Conservation (phyloP, 2,113 vertebrate species). For the Podarcis muralis region DNA sequence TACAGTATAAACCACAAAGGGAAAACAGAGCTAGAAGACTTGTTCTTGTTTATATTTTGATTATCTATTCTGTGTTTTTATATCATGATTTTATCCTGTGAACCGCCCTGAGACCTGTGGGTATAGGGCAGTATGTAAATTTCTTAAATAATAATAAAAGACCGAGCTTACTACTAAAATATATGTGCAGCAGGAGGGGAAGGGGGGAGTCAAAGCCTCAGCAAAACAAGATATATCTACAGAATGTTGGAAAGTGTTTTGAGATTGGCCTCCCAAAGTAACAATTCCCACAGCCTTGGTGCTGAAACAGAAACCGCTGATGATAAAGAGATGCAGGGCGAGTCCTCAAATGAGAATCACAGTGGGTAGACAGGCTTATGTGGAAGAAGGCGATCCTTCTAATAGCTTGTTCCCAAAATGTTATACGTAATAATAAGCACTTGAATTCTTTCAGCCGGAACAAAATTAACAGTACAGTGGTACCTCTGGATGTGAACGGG, state of each 20-base stretch:
- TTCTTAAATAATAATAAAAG: too few species aligned
- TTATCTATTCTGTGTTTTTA: too few species aligned
- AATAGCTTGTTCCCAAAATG: background rate
- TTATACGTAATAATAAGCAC: background rate
- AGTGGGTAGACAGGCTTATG: background rate
- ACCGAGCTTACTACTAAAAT: background rate
- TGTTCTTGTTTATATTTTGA: too few species aligned
- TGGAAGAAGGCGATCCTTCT: background rate
- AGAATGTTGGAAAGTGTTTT: background rate
- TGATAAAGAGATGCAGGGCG: background rate
- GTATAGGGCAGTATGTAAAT: too few species aligned
- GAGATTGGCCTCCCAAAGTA: background rate
- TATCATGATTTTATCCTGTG: too few species aligned
- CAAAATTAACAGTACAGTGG: too few species aligned
- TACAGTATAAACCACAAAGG: too few species aligned
- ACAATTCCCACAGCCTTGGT: background rate
- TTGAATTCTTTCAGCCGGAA: background rate
- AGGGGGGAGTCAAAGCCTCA: background rate
- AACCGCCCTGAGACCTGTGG: too few species aligned
- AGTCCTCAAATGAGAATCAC: background rate
- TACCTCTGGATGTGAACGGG: too few species aligned
- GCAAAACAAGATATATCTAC: background rate
- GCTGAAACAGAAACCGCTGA: background rate
- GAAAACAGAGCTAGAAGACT: too few species aligned
- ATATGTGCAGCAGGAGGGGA: background rate